Evolutionary conservation across 2,888 invertebrate species (phyloP), one percentile per base, ranked within the genome.

Genomic region (Diadegma fenestrale): DNA sequence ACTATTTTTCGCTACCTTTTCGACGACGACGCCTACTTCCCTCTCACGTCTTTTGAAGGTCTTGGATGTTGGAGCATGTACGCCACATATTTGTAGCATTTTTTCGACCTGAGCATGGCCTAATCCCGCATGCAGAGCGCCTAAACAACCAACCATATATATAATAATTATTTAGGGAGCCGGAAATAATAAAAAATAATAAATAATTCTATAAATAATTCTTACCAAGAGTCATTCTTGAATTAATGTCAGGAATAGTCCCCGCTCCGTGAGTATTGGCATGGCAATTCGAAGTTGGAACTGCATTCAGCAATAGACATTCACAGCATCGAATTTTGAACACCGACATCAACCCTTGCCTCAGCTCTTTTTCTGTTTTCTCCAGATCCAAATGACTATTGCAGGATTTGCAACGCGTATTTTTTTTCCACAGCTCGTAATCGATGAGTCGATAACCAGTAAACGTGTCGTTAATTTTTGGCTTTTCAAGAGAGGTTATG

Each of bases 301-400:
- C 54, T 6, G 12, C 14, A 26, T 73, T 73, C 41, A 43, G 14
- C 3, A 73, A 22, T 43, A 73, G 19, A 26, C 61, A 73, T 61
- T 73, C 43, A n/a, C n/a, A 33, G 43, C 73, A 73, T 73, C 73
- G 14, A 41, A 73, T 73, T 73, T 58, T 26, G 19, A 73, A 72
- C 2, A 72, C n/a, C 19, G 72, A 72, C 19, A 41, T 7, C 30
- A 72, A 30, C n/a, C 72, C 72, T 72, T n/a, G n/a, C 41, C 72
- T 72, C 41, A n/a, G 17, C 43, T 61, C 73, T 30, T 43, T 73
- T 61, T 61, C 61, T 61, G 26, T 61, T 43, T 73, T 73, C 2
- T 26, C 19, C 4, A 37, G 43, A 73, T 19, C 14, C 61, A 58
- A 72, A 58, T 17, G 10, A 30, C 33, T 61, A 17, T 61, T 61